These are phyloP conservation scores for Rynchops niger DNA, from an alignment of 2,113 vertebrate species.

Conservation along the genomic window DNA sequence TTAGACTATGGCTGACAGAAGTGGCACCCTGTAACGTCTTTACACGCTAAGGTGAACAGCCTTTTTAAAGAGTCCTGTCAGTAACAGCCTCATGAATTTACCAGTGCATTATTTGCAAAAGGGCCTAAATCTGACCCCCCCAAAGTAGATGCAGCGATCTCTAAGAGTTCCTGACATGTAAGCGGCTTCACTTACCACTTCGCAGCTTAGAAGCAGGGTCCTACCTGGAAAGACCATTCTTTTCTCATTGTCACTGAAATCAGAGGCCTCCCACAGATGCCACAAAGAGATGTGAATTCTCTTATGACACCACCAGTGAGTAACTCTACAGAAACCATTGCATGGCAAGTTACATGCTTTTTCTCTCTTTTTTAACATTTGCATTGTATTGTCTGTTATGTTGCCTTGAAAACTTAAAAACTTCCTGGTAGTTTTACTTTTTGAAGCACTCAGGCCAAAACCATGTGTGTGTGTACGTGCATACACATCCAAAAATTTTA, in stretches of 20 bases:
- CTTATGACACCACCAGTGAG: not conserved
- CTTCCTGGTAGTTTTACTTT: not conserved
- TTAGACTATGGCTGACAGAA: not conserved
- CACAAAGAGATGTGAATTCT: not conserved
- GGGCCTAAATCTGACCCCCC: not conserved
- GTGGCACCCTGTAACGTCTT: not conserved
- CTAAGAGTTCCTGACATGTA: not conserved
- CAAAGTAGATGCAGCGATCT: not conserved
- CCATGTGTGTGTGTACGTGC: not conserved
- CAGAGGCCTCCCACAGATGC: not conserved
- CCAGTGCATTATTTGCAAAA: not conserved
- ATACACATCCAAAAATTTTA: not conserved
- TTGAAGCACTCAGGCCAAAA: not conserved
- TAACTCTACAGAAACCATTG: not conserved
- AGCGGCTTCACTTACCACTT: not conserved
- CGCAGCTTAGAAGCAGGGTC: not conserved
- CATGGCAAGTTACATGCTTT: not conserved
- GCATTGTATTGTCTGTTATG: not conserved
- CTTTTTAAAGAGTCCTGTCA: not conserved
- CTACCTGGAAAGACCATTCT: not conserved
- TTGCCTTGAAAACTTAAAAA: not conserved
- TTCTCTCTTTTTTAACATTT: not conserved
- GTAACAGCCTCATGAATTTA: not conserved
- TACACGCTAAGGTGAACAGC: fast-evolving
- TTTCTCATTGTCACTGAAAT: not conserved